A percentile compares a stretch with the other conserved stretches of the same genome.
Evolutionary conservation across 2,797 vertebrate species (phyloP).

Genomic region (Pseudochromis fuscus): DNA sequence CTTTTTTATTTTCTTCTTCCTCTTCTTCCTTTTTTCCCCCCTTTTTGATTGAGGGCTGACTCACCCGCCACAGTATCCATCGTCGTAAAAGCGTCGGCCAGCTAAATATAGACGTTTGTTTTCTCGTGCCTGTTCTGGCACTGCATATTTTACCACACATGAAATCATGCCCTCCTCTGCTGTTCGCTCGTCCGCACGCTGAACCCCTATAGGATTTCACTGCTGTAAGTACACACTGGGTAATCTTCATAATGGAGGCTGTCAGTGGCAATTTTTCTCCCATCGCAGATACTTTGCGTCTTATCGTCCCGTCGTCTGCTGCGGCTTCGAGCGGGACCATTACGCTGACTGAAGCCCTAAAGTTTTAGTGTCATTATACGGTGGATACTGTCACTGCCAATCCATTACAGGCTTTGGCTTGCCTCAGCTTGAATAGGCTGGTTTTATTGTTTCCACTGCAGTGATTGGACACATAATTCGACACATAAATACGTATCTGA

Average conservation of each 20-base stretch:
- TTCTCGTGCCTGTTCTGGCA: conserved; percentile 55
- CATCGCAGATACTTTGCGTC: conserved; percentile 36
- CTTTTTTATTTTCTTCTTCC: conserved; percentile 65
- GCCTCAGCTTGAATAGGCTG: conserved; percentile 25
- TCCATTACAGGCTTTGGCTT: conserved; percentile 26
- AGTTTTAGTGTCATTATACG: conserved; percentile 37
- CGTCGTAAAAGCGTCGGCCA: conserved; percentile 72
- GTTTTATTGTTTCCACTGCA: conserved; percentile 45
- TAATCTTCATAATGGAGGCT: conserved; percentile 71
- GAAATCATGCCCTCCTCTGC: conserved; percentile 50
- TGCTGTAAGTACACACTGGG: conserved; percentile 40
- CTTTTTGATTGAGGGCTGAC: conserved; percentile 78
- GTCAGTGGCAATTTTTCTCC: conserved; percentile 62
- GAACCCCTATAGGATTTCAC: conserved; percentile 62
- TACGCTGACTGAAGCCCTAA: conserved; percentile 41
- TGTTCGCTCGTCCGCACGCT: conserved; percentile 55
- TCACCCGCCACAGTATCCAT: conserved; percentile 68
- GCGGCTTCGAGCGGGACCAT: conserved; percentile 52
- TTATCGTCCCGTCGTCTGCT: conserved; percentile 51
- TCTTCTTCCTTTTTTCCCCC: conserved; percentile 40
- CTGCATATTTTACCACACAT: conserved; percentile 61
- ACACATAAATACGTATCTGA: conserved; percentile 5
- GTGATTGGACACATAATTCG: conserved; percentile 13
- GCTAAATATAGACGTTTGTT: conserved; percentile 80
- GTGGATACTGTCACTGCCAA: conserved; percentile 31